A percentile compares a stretch with the other conserved stretches of the same genome.
Conservation (phyloP, 2,797 vertebrate species). For the Sebastes ruberrimus region DNA sequence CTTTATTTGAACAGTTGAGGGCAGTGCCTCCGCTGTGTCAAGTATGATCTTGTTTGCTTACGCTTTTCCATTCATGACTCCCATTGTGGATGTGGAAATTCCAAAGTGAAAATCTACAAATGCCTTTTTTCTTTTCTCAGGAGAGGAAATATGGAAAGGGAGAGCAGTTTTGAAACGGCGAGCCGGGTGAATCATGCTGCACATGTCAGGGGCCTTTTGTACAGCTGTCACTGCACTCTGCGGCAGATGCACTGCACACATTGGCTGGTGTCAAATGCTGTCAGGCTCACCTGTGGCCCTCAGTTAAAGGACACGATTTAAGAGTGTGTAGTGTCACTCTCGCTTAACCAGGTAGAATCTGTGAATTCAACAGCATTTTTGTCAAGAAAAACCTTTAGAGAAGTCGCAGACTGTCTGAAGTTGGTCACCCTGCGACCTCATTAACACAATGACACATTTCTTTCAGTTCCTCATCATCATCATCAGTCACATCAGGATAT, state of each 20-base stretch:
- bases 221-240: slow-evolving; percentile 64
- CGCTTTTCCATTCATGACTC: slow-evolving; percentile 23
- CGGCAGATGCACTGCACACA: slow-evolving; percentile 49
- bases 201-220: slow-evolving; percentile 57
- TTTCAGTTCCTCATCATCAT: slow-evolving; percentile 2
- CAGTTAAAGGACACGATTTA: slow-evolving; percentile 12
- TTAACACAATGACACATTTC: background rate
- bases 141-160: slow-evolving; percentile 30
- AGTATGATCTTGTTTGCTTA: slow-evolving; percentile 30
- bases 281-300: slow-evolving; percentile 70
- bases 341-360: background rate
- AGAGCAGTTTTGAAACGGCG: slow-evolving; percentile 30
- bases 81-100: slow-evolving; percentile 33
- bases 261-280: slow-evolving; percentile 44
- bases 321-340: background rate
- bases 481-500: slow-evolving; percentile 9
- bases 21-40: slow-evolving; percentile 9
- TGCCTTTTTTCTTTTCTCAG: background rate
- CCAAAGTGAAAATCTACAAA: slow-evolving; percentile 11
- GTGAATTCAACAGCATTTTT: background rate
- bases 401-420: background rate
- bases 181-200: slow-evolving; percentile 32
- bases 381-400: background rate
- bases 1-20: slow-evolving; percentile 33
- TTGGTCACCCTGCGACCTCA: background rate